These are phyloP conservation scores for Galagoides demidoff DNA, from an alignment of 2,797 vertebrate species.

Conservation along the genomic window DNA sequence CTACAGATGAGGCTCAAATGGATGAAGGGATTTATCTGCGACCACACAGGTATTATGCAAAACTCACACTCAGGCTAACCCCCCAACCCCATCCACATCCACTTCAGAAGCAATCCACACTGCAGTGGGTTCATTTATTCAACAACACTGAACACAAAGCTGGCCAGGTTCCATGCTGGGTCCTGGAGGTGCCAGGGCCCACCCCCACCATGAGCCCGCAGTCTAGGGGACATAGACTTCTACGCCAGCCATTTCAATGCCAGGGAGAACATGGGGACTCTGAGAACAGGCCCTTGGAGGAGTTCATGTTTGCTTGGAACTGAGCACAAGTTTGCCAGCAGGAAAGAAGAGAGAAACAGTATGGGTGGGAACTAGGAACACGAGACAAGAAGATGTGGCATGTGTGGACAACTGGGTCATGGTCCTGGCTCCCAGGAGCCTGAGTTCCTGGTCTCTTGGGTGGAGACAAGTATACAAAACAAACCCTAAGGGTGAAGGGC, in stretches of 20 bases:
- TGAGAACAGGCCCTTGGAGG: not conserved
- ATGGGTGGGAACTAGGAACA: no score
- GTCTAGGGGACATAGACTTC: not conserved
- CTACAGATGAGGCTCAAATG: not conserved
- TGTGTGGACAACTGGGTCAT: accelerated
- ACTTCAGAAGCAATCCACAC: not conserved
- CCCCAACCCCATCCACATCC: not conserved
- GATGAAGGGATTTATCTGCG: not conserved
- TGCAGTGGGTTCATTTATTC: not conserved
- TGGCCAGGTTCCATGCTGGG: not conserved
- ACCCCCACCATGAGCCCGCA: not conserved
- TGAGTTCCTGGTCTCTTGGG: not conserved
- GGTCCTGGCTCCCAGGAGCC: not conserved
- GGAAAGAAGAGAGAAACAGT: not conserved
- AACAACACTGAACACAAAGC: not conserved
- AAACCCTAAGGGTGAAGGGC: no score
- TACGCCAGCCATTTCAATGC: not conserved
- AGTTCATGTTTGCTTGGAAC: not conserved
- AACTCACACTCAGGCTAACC: accelerated
- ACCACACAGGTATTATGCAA: not conserved
- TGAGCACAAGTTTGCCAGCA: no score
- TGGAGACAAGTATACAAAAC: not conserved
- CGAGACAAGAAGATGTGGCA: accelerated
- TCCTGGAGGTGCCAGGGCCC: not conserved
- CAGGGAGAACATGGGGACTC: not conserved